phyloP scores from a whole-genome alignment of 2,113 vertebrate species.

The Galbula dea region DNA sequence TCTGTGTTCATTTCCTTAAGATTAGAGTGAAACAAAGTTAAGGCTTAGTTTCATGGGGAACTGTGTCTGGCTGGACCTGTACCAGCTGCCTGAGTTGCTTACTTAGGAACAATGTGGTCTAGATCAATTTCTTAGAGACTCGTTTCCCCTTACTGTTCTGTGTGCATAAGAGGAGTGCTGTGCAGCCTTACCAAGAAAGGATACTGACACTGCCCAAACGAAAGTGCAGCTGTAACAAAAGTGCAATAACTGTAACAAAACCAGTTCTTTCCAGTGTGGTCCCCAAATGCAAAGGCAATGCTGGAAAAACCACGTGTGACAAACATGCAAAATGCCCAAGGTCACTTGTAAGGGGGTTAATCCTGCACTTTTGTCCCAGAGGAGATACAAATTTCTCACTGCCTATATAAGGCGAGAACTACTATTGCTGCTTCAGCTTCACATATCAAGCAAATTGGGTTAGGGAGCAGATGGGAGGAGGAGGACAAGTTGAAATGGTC shows the following conservation, averaged over 20 bases:
- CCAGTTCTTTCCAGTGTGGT: not conserved
- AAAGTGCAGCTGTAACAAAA: not conserved
- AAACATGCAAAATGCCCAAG: not conserved
- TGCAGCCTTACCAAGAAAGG: not conserved
- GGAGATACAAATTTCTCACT: not conserved
- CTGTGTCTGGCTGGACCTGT: not conserved
- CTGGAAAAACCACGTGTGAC: rapidly evolving
- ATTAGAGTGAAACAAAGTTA: slow-evolving; percentile 6
- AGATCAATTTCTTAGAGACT: not conserved
- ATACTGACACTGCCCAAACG: not conserved
- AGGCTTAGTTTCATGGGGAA: not conserved
- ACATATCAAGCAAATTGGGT: not conserved
- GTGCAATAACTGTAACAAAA: not conserved
- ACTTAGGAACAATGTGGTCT: not conserved
- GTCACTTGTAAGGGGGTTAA: not conserved
- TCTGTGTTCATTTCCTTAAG: not conserved
- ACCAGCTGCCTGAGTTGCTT: not conserved
- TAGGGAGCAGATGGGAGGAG: not conserved
- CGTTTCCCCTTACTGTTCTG: not conserved
- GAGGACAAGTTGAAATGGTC: not conserved
- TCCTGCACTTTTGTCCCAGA: not conserved
- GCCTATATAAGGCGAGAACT: not conserved
- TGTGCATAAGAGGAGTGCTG: not conserved
- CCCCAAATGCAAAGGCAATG: not conserved
- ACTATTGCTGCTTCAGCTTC: not conserved